Evolutionary conservation across 2,113 vertebrate species (phyloP).

Genomic region (Microtus richardsoni): DNA sequence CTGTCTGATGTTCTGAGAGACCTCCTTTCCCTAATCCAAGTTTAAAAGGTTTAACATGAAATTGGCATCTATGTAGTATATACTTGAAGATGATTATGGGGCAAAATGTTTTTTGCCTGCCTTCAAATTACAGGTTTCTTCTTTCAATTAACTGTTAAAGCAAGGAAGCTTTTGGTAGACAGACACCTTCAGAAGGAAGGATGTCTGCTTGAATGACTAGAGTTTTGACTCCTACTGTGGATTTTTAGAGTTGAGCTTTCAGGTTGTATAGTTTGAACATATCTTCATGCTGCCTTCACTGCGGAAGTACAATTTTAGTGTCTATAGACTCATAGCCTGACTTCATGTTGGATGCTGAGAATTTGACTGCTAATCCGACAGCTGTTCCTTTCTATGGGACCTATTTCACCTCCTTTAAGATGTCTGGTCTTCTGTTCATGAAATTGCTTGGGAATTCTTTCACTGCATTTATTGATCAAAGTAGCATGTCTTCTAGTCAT

Average conservation of each 20-base stretch:
- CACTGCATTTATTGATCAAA: neutral
- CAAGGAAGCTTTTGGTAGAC: neutral
- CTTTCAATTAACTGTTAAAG: neutral
- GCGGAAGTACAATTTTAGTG: neutral
- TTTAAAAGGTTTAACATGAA: neutral
- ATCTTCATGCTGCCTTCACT: neutral
- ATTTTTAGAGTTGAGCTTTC: neutral
- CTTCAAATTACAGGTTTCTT: slow-evolving; percentile 11
- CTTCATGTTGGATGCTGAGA: neutral
- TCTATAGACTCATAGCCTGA: neutral
- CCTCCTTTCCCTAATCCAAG: neutral
- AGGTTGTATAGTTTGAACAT: neutral
- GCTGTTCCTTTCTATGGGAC: neutral
- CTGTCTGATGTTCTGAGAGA: slow-evolving; percentile 17
- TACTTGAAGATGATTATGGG: slow-evolving; percentile 27
- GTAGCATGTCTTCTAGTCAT: neutral
- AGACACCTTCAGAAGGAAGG: neutral
- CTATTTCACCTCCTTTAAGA: neutral
- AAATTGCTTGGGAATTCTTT: neutral
- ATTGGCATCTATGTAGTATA: neutral
- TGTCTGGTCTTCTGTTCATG: neutral
- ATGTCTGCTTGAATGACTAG: neutral
- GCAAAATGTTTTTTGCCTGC: neutral
- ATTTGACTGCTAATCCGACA: neutral
- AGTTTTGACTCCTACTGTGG: neutral